phyloP scores from a whole-genome alignment of 2,113 vertebrate species.

The Vidua chalybeata region DNA sequence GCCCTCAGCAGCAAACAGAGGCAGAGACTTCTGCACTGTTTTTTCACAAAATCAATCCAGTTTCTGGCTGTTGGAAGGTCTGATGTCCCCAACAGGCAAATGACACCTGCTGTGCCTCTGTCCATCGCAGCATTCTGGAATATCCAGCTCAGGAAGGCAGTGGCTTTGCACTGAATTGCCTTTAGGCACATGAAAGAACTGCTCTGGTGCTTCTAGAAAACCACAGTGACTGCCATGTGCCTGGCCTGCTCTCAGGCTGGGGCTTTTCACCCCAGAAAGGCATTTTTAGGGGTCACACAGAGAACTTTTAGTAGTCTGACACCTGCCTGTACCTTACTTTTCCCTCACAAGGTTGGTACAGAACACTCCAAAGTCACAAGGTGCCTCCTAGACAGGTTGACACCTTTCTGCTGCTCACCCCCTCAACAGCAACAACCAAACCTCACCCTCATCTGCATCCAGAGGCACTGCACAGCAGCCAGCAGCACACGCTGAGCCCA shows the following conservation, averaged over 20 bases:
- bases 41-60: not conserved
- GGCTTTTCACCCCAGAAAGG: not conserved
- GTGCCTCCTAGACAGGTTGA: not conserved
- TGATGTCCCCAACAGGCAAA: not conserved
- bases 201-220: not conserved
- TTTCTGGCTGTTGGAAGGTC: not conserved
- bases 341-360: not conserved
- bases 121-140: fast-evolving
- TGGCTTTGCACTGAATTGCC: not conserved
- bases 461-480: fast-evolving
- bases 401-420: not conserved
- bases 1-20: not conserved
- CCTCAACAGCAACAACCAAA: not conserved
- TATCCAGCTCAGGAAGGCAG: not conserved
- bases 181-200: not conserved
- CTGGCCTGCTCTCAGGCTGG: not conserved
- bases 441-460: not conserved
- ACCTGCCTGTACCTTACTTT: not conserved
- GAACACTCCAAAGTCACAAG: not conserved
- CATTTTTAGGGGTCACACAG: not conserved
- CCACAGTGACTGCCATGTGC: fast-evolving
- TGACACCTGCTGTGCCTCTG: not conserved
- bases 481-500: fast-evolving
- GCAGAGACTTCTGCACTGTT: not conserved
- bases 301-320: not conserved